Evolutionary conservation across 2,888 invertebrate genomes (phyloP).

Genomic region (Anoncus sp.): DNA sequence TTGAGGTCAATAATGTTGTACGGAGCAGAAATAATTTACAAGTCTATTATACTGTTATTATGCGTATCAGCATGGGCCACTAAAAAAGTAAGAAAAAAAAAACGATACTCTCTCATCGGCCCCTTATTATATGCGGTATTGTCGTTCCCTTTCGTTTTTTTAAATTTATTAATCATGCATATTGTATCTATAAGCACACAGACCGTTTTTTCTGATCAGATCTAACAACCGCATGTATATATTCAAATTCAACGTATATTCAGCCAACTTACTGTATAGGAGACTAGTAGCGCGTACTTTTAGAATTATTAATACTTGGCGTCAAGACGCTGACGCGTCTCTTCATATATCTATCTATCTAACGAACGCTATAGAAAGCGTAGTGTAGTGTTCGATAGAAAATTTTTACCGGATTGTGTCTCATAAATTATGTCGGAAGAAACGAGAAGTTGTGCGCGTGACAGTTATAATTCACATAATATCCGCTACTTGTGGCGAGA

Average conservation of each 20-base stretch:
- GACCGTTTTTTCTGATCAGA: not conserved
- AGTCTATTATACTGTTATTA: not conserved
- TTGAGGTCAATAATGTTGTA: not conserved
- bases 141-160: not conserved
- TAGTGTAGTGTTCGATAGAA: not conserved
- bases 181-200: conserved; percentile 16
- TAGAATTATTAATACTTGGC: no score
- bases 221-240: not conserved
- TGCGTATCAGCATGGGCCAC: not conserved
- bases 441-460: not conserved
- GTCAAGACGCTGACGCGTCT: no score
- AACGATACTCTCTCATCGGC: not conserved
- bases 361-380: not conserved
- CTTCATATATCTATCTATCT: not conserved
- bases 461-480: conserved; percentile 2
- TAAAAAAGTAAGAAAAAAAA: not conserved
- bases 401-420: not conserved
- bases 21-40: not conserved
- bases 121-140: not conserved
- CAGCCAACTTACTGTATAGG: no score
- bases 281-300: no score
- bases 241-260: no score
- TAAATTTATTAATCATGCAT: conserved; percentile 13
- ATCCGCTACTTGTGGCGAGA: not conserved
- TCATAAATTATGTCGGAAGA: conserved; percentile 17